A percentile compares a stretch with the other conserved stretches of the same genome.
Evolutionary conservation across 2,888 invertebrate genomes (phyloP).

Genomic region (Lochmaea crataegi): DNA sequence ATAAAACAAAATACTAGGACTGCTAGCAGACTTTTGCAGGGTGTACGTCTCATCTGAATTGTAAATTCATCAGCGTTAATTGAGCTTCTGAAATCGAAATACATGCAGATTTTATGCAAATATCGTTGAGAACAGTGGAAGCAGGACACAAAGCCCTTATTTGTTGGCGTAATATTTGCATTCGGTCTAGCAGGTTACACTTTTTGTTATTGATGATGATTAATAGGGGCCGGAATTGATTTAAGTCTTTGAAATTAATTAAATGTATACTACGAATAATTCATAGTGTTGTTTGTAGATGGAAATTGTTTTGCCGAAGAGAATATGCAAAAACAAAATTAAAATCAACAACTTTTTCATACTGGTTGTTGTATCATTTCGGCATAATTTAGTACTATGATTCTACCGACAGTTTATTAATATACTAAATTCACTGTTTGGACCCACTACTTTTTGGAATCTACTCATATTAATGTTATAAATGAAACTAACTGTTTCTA

Average conservation of each 20-base stretch:
- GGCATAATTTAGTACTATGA: no score
- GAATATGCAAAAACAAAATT: neutral
- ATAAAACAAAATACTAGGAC: constrained; percentile 16
- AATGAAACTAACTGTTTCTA: no score
- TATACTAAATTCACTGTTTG: no score
- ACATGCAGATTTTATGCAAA: constrained; percentile 43
- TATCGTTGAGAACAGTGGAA: constrained; percentile 33
- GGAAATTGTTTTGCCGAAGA: neutral
- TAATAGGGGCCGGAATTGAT: constrained; percentile 14
- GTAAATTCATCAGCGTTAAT: constrained; percentile 42
- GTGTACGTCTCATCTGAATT: constrained; percentile 39
- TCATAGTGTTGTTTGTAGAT: neutral
- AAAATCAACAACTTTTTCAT: neutral
- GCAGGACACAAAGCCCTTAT: constrained; percentile 40
- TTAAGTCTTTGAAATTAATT: constrained; percentile 5
- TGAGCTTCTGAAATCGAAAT: constrained; percentile 42
- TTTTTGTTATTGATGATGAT: constrained; percentile 36
- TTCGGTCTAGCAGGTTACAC: constrained; percentile 33
- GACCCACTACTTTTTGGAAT: no score
- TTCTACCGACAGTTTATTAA: no score
- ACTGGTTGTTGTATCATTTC: no score
- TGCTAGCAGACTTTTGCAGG: constrained; percentile 22
- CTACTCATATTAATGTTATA: no score
- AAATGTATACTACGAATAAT: neutral
- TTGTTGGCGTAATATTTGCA: constrained; percentile 38